Conservation (phyloP, 2,113 vertebrate species). For the Bufo bufo region DNA sequence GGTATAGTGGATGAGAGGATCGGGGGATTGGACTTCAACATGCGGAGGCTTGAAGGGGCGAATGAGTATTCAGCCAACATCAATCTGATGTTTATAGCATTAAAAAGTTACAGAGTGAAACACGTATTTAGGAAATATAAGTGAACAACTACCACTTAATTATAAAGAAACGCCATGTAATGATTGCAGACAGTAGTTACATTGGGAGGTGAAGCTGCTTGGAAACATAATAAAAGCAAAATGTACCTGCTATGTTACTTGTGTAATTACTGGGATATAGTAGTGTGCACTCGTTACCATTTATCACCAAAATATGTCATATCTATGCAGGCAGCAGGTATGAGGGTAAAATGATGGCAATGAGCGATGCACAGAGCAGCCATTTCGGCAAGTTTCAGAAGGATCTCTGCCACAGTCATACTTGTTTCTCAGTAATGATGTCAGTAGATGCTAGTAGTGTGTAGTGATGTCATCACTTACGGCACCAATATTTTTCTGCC, state of each 20-base stretch:
- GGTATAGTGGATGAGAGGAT: no score
- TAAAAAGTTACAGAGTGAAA: background rate
- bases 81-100: background rate
- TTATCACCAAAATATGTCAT: background rate
- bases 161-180: background rate
- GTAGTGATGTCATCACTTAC: background rate
- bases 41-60: no score
- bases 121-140: background rate
- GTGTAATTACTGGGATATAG: slow-evolving; percentile 36
- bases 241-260: slow-evolving; percentile 38
- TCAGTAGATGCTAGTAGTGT: background rate
- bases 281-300: background rate
- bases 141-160: background rate
- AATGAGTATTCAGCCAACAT: no score
- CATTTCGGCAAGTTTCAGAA: background rate
- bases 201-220: slow-evolving; percentile 20
- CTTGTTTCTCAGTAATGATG: background rate
- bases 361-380: background rate
- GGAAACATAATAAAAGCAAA: slow-evolving; percentile 32
- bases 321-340: background rate
- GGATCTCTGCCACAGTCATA: background rate
- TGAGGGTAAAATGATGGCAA: slow-evolving; percentile 38
- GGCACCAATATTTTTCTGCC: background rate
- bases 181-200: background rate
- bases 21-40: no score